Evolutionary conservation across 2,797 vertebrate genomes (phyloP).

Genomic region (Myotis pilosus): DNA sequence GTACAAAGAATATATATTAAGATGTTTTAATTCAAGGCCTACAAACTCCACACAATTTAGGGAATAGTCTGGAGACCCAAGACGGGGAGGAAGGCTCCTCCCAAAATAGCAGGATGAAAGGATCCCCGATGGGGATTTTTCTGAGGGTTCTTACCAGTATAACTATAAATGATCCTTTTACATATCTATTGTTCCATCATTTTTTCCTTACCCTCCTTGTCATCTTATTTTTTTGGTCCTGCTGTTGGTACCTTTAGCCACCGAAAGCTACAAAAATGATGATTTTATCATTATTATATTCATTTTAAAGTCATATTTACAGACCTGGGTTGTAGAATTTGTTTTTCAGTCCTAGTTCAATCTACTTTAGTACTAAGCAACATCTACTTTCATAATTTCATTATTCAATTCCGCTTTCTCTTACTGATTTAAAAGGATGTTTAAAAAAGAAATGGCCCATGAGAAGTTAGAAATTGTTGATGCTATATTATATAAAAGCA

Average conservation of each 20-base stretch:
- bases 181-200: not conserved
- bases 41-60: not conserved
- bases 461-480: conserved; percentile 41
- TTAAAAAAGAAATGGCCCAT: not conserved
- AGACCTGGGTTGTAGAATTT: not conserved
- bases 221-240: not conserved
- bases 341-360: conserved; percentile 46
- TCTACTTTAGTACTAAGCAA: conserved; percentile 45
- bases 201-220: not conserved
- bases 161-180: accelerated
- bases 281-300: conserved; percentile 4
- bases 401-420: conserved; percentile 52
- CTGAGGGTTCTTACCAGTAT: not conserved
- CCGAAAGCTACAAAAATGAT: not conserved
- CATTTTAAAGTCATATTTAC: conserved; percentile 21
- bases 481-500: conserved; percentile 57
- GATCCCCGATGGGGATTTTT: not conserved
- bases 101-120: not conserved
- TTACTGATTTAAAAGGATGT: conserved; percentile 59
- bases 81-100: not conserved
- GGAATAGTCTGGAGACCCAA: not conserved
- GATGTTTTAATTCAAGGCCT: not conserved
- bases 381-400: conserved; percentile 26
- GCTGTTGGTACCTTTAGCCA: not conserved
- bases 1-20: not conserved